Evolutionary conservation across 2,113 vertebrate genomes (phyloP), one percentile per base, ranked within the genome.

Genomic region (Scatophagus argus): DNA sequence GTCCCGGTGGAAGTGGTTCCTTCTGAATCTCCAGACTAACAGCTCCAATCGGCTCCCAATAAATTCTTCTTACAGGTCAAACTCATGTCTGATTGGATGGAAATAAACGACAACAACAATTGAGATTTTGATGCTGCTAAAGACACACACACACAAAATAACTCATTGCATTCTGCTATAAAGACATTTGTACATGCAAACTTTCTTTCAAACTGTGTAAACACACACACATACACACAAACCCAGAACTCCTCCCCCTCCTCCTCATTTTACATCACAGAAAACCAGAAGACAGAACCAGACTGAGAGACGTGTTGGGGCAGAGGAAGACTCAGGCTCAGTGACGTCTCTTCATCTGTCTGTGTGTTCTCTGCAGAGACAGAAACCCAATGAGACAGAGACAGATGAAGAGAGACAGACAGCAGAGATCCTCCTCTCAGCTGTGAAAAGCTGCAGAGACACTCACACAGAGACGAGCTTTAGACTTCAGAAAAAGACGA

Each of bases 221-320:
- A n/a, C n/a, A n/a, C n/a, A n/a, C n/a, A n/a, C n/a, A n/a, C n/a
- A n/a, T n/a, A n/a, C n/a, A n/a, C n/a, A n/a, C n/a, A n/a, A n/a
- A n/a, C n/a, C n/a, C n/a, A n/a, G n/a, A n/a, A n/a, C n/a, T 66
- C 68, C 8, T 63, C 38, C 21, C n/a, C 38, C 36, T 68, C 67
- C 29, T 55, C 43, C 17, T 51, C 39, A 4, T 49, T 23, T 72
- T 58, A n/a, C 52, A 34, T 69, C 44, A 52, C 54, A 46, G 31
- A 13, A 56, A 74, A 56, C 14, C 7, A 9, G 36, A 6, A 8
- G 38, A 39, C 10, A 44, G 6, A 38, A 27, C 8, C 2, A 38
- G 9, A 58, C 41, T 1, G 2, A 31, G 41, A 44, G 14, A 65
- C n/a, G 12, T 44, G 32, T 25, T 7, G 44, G 19, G 8, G 23